Conservation (phyloP, 2,888 invertebrate species). For the Cryptocephalus moraei region DNA sequence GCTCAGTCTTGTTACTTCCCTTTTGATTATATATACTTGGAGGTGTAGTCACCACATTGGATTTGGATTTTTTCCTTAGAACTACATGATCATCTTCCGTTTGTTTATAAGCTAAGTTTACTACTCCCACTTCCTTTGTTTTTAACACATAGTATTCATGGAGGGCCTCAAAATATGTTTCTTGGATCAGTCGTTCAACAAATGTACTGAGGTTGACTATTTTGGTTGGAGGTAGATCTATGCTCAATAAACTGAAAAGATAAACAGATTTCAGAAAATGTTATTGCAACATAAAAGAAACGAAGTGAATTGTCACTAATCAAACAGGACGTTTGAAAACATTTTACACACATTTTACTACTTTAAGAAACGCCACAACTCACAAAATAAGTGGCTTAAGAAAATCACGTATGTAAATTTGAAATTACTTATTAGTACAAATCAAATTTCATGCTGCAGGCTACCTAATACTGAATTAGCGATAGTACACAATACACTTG, state of each 20-base stretch:
- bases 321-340: too few species aligned
- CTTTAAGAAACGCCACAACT: too few species aligned
- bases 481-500: too few species aligned
- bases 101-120: slow-evolving; percentile 29
- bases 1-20: slow-evolving; percentile 2
- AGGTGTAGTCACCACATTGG: slow-evolving; percentile 1
- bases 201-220: slow-evolving; percentile 31
- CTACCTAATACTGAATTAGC: too few species aligned
- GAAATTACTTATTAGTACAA: too few species aligned
- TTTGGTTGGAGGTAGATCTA: slow-evolving; percentile 23
- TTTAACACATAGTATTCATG: slow-evolving; percentile 28
- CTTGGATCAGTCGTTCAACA: slow-evolving; percentile 32
- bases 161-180: slow-evolving; percentile 33
- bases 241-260: slow-evolving; percentile 17
- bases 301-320: too few species aligned
- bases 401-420: too few species aligned
- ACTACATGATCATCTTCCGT: slow-evolving; percentile 22
- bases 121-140: slow-evolving; percentile 17
- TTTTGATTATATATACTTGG: slow-evolving; percentile 1
- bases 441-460: too few species aligned
- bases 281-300: too few species aligned
- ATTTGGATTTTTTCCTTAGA: slow-evolving; percentile 12
- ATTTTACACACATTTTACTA: too few species aligned
- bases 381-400: too few species aligned
- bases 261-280: too few species aligned